Conservation (phyloP, 2,888 invertebrate species). For the Oegoconia quadripuncta region DNA sequence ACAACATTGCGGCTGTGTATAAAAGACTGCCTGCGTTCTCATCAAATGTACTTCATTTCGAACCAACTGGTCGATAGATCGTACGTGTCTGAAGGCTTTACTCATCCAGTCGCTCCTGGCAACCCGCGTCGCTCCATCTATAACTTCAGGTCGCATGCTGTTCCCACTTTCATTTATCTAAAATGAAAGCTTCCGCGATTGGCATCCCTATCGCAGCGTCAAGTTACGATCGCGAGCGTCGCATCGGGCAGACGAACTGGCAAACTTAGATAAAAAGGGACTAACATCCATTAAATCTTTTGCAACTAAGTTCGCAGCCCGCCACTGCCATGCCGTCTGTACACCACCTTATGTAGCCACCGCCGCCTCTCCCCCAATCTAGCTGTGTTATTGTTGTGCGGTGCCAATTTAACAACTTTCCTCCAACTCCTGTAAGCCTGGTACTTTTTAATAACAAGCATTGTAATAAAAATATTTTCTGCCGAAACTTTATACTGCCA, state of each 20-base stretch:
- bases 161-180: slow-evolving; percentile 1
- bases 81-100: no score
- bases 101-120: no score
- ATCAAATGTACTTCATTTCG: no score
- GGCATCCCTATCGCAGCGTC: slow-evolving; percentile 42
- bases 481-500: no score
- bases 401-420: slow-evolving; percentile 22
- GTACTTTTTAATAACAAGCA: no score
- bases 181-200: slow-evolving; percentile 24
- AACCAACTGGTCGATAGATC: no score
- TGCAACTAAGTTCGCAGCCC: slow-evolving; percentile 66
- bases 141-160: no score
- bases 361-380: background rate
- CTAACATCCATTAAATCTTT: slow-evolving; percentile 78
- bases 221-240: slow-evolving; percentile 58
- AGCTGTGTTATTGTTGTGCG: slow-evolving; percentile 10
- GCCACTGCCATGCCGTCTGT: slow-evolving; percentile 52
- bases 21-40: no score
- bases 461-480: no score
- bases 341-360: slow-evolving; percentile 16
- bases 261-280: slow-evolving; percentile 73
- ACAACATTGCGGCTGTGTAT: no score
- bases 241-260: slow-evolving; percentile 59
- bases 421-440: background rate
- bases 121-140: no score